These are phyloP conservation scores for Drosophila birchii DNA, from an alignment of 2,888 invertebrate genomes.

Conservation along the genomic window DNA sequence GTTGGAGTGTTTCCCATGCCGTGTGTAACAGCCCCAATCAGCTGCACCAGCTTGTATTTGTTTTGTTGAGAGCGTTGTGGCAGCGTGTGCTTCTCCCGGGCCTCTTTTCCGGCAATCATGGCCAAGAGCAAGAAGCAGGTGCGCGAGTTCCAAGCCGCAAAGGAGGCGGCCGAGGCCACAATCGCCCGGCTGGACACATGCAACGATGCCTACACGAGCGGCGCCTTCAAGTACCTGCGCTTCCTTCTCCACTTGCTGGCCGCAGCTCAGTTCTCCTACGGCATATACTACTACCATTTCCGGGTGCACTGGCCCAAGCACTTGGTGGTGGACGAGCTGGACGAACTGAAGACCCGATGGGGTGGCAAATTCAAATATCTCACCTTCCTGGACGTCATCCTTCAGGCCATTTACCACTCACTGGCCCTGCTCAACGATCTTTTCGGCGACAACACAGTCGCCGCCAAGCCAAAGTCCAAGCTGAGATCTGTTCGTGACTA, in stretches of 20 bases:
- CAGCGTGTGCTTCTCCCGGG: neutral
- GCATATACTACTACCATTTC: constrained; percentile 89
- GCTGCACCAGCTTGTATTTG: constrained; percentile 21
- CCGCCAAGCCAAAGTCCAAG: constrained; percentile 86
- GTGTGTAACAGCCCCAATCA: constrained; percentile 10
- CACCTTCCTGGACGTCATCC: constrained; percentile 91
- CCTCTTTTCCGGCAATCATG: constrained; percentile 30
- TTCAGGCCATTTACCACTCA: constrained; percentile 91
- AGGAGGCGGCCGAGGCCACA: constrained; percentile 53
- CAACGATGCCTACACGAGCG: constrained; percentile 70
- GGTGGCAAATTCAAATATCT: constrained; percentile 93
- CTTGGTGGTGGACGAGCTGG: constrained; percentile 53
- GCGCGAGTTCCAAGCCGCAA: constrained; percentile 57
- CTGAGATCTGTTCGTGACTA: constrained; percentile 88
- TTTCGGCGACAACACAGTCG: constrained; percentile 88
- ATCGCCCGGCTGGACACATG: constrained; percentile 50
- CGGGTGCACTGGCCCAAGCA: constrained; percentile 85
- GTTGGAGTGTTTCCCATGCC: neutral
- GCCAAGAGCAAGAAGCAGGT: constrained; percentile 62
- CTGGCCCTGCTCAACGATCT: constrained; percentile 91
- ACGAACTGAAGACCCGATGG: constrained; percentile 79
- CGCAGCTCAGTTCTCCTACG: constrained; percentile 88
- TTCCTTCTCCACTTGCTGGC: constrained; percentile 86
- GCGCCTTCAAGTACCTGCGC: constrained; percentile 70
- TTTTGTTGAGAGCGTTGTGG: constrained; percentile 16